A percentile compares a stretch with the other conserved stretches of the same genome.
Evolutionary conservation across 2,888 invertebrate genomes (phyloP).

Genomic region (Catocala sponsa): DNA sequence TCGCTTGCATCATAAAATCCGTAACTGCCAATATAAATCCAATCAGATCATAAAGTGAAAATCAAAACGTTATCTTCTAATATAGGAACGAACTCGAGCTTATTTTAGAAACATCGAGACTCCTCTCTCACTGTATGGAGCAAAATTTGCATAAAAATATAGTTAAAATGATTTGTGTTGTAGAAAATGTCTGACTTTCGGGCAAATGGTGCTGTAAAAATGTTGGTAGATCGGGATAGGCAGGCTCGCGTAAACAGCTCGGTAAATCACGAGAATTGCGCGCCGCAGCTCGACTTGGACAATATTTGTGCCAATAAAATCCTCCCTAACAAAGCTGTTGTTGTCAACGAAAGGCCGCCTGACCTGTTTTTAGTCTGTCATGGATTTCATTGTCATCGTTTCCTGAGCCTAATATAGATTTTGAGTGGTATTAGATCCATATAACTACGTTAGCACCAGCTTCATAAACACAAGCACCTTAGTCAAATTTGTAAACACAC

Average conservation of each 20-base stretch:
- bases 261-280: slow-evolving; percentile 83
- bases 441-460: slow-evolving; percentile 5
- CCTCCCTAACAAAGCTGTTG: slow-evolving; percentile 84
- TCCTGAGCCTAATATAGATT: slow-evolving; percentile 54
- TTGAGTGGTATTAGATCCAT: slow-evolving; percentile 33
- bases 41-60: slow-evolving; percentile 4
- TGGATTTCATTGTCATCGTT: slow-evolving; percentile 67
- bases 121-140: slow-evolving; percentile 46
- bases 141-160: slow-evolving; percentile 71
- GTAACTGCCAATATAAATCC: background rate
- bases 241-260: slow-evolving; percentile 83
- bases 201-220: slow-evolving; percentile 78
- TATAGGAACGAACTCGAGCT: slow-evolving; percentile 41
- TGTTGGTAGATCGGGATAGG: slow-evolving; percentile 74
- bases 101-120: slow-evolving; percentile 45
- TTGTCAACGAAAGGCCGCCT: slow-evolving; percentile 81
- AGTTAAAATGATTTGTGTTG: slow-evolving; percentile 75
- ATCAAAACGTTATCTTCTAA: slow-evolving; percentile 29
- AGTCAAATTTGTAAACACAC: no score
- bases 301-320: slow-evolving; percentile 87
- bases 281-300: slow-evolving; percentile 81
- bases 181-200: slow-evolving; percentile 75
- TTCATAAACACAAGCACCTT: background rate
- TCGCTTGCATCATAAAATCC: background rate
- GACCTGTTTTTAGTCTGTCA: slow-evolving; percentile 80